Base-by-base conservation (phyloP, 2,888 invertebrate species). In the Rhorus exstirpatorius region DNA sequence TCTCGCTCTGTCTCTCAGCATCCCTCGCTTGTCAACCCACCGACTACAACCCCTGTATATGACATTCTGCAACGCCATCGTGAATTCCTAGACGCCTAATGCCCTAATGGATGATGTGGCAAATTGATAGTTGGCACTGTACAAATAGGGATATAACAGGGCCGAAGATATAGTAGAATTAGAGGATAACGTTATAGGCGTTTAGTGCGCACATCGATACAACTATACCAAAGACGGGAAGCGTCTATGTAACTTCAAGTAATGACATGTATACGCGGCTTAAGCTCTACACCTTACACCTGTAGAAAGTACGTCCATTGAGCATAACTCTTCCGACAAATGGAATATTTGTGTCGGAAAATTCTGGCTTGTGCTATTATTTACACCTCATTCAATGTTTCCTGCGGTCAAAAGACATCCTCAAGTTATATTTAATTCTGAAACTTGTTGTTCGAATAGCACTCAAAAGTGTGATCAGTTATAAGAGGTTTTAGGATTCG, bases 121-220 rank as follows among this genome's bases (percentile, higher is more conserved):
- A 91, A 89, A 91, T 91, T 89, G 89, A 89, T 89, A 90, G 88
- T 88, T 86, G 87, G 84, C 83, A 78, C 85, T 88, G 86, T 84
- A 86, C 88, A 88, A 89, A 89, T 86, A 88, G 87, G 84, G 84
- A 89, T 90, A 89, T 86, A 87, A 85, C 87, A 78, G 76, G 82
- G 80, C 81, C 67, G 12, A 24, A 41, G 31, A 41, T 77, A 26
- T 49, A 24, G 41, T 8, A 31, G 31, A 26, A 44, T 53, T 12
- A 19, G 12, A 24, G n/a, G 14, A 63, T 49, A 49, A 63, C 58
- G 70, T 74, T 70, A 3, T 12, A 3, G n/a, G 10, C 21, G 44
- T 41, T 35, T 21, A 26, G 53, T 53, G 17, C 24, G 38, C 53
- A 53, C 1, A n/a, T 8, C 1, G 41, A 41, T 26, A 60, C 26